These are phyloP conservation scores for Acanthochromis polyacanthus DNA, from an alignment of 2,113 vertebrate genomes.

Conservation along the genomic window DNA sequence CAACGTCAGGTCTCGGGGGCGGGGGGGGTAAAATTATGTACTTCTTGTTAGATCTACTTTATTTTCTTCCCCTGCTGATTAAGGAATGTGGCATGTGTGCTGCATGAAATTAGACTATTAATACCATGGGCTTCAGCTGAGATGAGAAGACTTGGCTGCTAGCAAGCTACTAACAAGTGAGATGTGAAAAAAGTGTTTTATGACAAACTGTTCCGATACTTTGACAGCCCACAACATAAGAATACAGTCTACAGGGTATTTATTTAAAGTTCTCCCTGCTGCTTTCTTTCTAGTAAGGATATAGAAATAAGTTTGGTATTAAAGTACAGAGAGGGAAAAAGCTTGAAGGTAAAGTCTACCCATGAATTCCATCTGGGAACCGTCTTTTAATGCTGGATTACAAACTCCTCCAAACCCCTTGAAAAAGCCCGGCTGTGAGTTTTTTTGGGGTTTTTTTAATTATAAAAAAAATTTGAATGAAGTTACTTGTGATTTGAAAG, in stretches of 20 bases:
- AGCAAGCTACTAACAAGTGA: slow-evolving; percentile 20
- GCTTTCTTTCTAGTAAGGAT: slow-evolving; percentile 19
- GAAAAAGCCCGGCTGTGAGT: background rate
- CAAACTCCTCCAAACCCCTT: slow-evolving; percentile 19
- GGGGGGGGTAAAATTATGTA: background rate
- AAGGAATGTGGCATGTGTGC: background rate
- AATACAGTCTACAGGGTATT: slow-evolving; percentile 36
- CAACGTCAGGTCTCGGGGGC: slow-evolving; percentile 17
- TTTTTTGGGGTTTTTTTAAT: background rate
- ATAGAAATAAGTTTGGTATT: slow-evolving; percentile 28
- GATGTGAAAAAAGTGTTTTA: slow-evolving; percentile 15
- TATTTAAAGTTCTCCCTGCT: slow-evolving; percentile 17
- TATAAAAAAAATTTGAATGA: slow-evolving; percentile 14
- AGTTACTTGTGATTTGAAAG: background rate
- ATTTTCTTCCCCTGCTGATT: slow-evolving; percentile 1
- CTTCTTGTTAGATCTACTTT: background rate
- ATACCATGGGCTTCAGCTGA: slow-evolving; percentile 9
- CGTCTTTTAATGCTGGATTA: slow-evolving; percentile 29
- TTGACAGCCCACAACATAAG: slow-evolving; percentile 29
- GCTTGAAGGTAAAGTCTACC: slow-evolving; percentile 24
- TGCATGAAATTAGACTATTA: slow-evolving; percentile 23
- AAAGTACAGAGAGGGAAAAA: slow-evolving; percentile 1
- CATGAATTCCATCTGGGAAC: slow-evolving; percentile 51
- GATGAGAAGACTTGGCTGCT: slow-evolving; percentile 22
- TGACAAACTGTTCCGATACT: slow-evolving; percentile 34